Evolutionary conservation across 2,113 vertebrate genomes (phyloP).

Genomic region (Megalops atlanticus): DNA sequence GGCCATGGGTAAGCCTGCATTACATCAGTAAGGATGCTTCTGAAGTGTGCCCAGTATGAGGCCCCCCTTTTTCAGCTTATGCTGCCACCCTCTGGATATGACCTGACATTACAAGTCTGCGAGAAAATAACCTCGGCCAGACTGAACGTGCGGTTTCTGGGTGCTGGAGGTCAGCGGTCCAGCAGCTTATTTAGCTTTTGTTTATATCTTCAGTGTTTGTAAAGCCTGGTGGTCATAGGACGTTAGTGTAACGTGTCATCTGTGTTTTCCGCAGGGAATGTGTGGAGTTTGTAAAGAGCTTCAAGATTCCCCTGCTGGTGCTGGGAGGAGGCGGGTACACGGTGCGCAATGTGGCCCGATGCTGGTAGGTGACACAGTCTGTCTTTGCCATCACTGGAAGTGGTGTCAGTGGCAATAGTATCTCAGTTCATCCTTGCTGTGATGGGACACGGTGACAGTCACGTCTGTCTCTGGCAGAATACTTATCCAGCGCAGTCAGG

Average conservation of each 20-base stretch:
- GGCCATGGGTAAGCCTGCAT: slow-evolving; percentile 86
- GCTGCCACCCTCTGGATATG: slow-evolving; percentile 26
- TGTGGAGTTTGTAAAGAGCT: slow-evolving; percentile 97
- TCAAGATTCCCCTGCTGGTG: slow-evolving; percentile 93
- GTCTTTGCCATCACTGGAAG: neutral
- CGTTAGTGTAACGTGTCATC: neutral
- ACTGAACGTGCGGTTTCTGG: neutral
- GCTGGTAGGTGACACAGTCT: slow-evolving; percentile 78
- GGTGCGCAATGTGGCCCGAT: slow-evolving; percentile 93
- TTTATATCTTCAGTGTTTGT: neutral
- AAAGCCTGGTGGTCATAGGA: neutral
- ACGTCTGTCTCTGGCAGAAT: neutral
- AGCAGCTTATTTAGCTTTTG: neutral
- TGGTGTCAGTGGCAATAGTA: neutral
- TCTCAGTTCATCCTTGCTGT: no score
- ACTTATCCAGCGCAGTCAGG: neutral
- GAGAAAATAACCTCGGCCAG: neutral
- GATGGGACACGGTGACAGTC: neutral
- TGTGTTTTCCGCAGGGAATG: slow-evolving; percentile 79
- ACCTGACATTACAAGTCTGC: neutral
- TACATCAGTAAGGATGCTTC: neutral
- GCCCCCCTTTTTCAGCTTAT: neutral
- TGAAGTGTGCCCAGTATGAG: neutral
- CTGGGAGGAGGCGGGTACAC: slow-evolving; percentile 97
- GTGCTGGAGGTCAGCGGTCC: neutral